Evolutionary conservation across 2,113 vertebrate species (phyloP).

Genomic region (Pituophis catenifer): DNA sequence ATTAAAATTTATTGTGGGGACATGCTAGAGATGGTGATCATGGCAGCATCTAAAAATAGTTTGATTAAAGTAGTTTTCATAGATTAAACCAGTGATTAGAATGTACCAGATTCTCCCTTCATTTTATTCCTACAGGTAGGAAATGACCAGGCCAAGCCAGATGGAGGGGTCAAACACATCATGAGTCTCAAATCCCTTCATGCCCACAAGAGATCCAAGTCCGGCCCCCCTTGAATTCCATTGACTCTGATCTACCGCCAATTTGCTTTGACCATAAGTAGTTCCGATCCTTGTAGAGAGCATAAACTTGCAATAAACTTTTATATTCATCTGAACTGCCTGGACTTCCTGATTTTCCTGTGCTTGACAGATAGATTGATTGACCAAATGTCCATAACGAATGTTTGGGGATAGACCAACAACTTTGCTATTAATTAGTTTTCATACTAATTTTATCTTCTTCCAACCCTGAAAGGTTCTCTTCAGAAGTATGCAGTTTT

Average conservation of each 20-base stretch:
- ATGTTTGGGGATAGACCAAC: not conserved
- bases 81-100: not conserved
- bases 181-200: not conserved
- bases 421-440: not conserved
- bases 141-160: not conserved
- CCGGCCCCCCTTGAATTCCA: not conserved
- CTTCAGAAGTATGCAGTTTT: not conserved
- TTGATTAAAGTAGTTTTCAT: not conserved
- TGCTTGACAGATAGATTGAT: not conserved
- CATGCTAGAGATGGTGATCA: not conserved
- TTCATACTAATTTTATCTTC: not conserved
- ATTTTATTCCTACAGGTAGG: not conserved
- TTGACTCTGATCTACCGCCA: not conserved
- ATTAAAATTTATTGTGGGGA: not conserved
- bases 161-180: not conserved
- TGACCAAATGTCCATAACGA: not conserved
- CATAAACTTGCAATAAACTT: not conserved
- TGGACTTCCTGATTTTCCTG: not conserved
- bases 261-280: not conserved
- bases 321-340: not conserved
- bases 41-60: not conserved
- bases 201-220: not conserved
- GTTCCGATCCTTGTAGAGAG: not conserved
- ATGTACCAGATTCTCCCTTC: not conserved
- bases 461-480: not conserved